Percentiles rank a stretch among this genome's conserved stretches.
These are phyloP conservation scores for Larimichthys crocea DNA, from an alignment of 2,113 vertebrate genomes.

Conservation along the genomic window DNA sequence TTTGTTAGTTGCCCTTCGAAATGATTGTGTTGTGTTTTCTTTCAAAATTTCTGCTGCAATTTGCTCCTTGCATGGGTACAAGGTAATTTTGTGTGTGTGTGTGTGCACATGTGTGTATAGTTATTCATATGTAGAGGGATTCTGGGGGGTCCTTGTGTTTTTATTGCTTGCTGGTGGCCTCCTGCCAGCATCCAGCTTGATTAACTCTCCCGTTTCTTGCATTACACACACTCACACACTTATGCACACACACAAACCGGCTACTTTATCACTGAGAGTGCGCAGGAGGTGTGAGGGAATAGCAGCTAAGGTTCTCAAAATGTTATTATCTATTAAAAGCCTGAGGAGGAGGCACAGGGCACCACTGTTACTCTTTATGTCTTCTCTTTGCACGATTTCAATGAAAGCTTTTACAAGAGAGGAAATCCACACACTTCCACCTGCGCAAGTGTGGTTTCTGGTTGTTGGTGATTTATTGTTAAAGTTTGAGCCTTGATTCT, in stretches of 20 bases:
- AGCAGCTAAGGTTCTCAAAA: constrained; percentile 61
- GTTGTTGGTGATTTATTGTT: constrained; percentile 40
- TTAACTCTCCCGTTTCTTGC: constrained; percentile 58
- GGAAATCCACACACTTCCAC: constrained; percentile 59
- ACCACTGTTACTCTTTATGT: constrained; percentile 44
- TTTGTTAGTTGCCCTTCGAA: constrained; percentile 29
- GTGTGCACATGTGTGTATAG: constrained; percentile 19
- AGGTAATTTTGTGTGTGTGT: constrained; percentile 21
- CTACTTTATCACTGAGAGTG: constrained; percentile 48
- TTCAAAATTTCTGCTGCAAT: not conserved
- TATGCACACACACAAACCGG: constrained; percentile 21
- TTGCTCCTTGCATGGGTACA: constrained; percentile 4
- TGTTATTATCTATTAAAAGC: constrained; percentile 70
- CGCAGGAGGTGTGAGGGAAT: constrained; percentile 51
- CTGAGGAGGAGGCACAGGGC: constrained; percentile 44
- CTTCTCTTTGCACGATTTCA: constrained; percentile 50
- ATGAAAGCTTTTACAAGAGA: constrained; percentile 50
- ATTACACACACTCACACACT: constrained; percentile 9
- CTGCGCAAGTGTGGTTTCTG: constrained; percentile 37
- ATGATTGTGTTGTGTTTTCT: constrained; percentile 26
- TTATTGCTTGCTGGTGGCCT: constrained; percentile 75
- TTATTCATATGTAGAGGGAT: constrained; percentile 44
- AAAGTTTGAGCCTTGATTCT: constrained; percentile 31
- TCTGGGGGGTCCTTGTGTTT: constrained; percentile 69
- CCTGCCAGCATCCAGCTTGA: constrained; percentile 69